Evolutionary conservation across 2,888 invertebrate species (phyloP).

Genomic region (Apamea crenata): DNA sequence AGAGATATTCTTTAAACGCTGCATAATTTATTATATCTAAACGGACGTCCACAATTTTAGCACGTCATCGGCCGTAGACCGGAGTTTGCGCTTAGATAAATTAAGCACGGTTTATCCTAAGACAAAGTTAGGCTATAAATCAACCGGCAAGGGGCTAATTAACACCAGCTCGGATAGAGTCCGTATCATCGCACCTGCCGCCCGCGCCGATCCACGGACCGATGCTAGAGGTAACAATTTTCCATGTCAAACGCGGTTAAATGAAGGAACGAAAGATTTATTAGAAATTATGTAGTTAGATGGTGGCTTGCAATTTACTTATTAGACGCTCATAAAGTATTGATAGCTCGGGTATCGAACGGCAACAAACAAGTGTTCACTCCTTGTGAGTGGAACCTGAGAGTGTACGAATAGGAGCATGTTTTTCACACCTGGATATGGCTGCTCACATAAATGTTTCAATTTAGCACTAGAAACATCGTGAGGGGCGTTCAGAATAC

Average conservation of each 20-base stretch:
- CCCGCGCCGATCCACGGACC: conserved; percentile 56
- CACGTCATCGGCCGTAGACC: conserved; percentile 67
- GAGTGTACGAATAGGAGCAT: conserved; percentile 4
- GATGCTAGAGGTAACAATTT: conserved; percentile 72
- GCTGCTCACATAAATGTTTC: conserved; percentile 28
- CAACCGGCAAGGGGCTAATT: conserved; percentile 83
- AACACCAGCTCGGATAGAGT: conserved; percentile 76
- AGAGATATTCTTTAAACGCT: conserved; percentile 55
- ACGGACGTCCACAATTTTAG: conserved; percentile 61
- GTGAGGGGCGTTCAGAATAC: conserved; percentile 10
- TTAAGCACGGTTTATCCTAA: conserved; percentile 74
- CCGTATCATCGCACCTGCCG: conserved; percentile 81
- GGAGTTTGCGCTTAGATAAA: conserved; percentile 72
- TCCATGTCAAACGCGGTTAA: conserved; percentile 64
- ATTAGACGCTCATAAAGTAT: conserved; percentile 36
- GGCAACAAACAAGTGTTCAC: conserved; percentile 16
- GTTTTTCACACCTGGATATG: conserved; percentile 23
- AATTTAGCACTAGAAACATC: conserved; percentile 35
- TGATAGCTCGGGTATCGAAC: conserved; percentile 19
- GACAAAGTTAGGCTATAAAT: conserved; percentile 83
- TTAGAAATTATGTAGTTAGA: conserved; percentile 51
- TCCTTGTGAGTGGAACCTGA: conserved; percentile 6
- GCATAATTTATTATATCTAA: conserved; percentile 56
- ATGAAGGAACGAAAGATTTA: conserved; percentile 63
- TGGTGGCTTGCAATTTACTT: conserved; percentile 43